Percentiles rank a stretch among this genome's conserved stretches.
phyloP scores from a whole-genome alignment of 1,140 invertebrate genomes.

The Lepidurus couesii region DNA sequence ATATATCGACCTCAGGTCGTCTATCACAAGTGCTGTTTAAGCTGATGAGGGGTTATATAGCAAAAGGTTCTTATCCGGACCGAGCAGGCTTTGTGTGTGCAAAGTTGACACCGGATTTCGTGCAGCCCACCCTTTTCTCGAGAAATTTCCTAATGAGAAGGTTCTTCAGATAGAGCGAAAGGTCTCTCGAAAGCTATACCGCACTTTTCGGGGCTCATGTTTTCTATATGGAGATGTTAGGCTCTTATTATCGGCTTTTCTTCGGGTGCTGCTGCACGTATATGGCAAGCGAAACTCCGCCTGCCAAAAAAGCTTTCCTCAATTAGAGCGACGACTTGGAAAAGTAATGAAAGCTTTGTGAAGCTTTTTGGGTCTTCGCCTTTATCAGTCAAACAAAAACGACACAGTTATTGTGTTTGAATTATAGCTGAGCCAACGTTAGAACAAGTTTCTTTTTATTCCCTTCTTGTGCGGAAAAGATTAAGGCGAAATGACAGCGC shows the following conservation, averaged over 20 bases:
- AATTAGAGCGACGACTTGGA: background rate
- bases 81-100: conserved; percentile 11
- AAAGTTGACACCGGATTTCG: background rate
- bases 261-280: background rate
- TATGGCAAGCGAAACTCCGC: background rate
- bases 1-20: background rate
- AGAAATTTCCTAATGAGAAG: background rate
- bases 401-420: background rate
- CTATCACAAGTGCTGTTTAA: conserved; percentile 9
- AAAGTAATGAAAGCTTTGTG: conserved; percentile 11
- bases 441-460: background rate
- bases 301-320: background rate
- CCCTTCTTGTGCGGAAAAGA: background rate
- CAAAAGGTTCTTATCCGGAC: conserved; percentile 5
- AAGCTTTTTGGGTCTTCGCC: background rate
- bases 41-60: background rate
- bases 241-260: background rate
- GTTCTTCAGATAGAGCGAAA: background rate
- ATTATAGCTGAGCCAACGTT: background rate
- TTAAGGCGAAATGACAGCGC: background rate
- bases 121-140: background rate
- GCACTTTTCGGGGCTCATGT: background rate
- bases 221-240: background rate
- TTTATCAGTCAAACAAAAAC: background rate
- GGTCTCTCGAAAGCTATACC: background rate